Evolutionary conservation across 2,888 invertebrate genomes (phyloP).

Genomic region (Synergus itoensis): DNA sequence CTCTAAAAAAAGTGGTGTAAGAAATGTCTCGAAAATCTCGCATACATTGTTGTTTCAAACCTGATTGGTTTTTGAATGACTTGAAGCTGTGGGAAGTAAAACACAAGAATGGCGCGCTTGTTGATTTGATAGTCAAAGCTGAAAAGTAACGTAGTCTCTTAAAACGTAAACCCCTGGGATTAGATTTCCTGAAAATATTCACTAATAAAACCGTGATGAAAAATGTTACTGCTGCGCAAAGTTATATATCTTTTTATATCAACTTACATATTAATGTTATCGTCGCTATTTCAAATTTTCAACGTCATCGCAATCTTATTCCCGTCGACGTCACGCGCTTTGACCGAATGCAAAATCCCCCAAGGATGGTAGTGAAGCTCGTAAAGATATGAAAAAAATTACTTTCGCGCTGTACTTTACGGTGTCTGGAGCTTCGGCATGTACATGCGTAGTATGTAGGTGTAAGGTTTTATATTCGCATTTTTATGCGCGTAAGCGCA

Average conservation of each 20-base stretch:
- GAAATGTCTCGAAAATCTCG: no score
- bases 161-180: not conserved
- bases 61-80: no score
- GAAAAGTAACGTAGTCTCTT: not conserved
- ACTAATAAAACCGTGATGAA: not conserved
- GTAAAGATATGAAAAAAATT: constrained; percentile 32
- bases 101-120: no score
- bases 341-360: constrained; percentile 29
- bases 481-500: constrained; percentile 23
- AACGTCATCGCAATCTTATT: constrained; percentile 8
- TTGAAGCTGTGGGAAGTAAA: no score
- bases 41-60: no score
- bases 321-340: constrained; percentile 8
- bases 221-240: not conserved
- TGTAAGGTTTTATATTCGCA: constrained; percentile 29
- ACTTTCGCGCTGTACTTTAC: constrained; percentile 32
- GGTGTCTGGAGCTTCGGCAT: constrained; percentile 32
- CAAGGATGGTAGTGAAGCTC: constrained; percentile 29
- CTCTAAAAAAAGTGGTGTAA: no score
- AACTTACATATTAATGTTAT: constrained; percentile 5
- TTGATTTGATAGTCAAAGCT: not conserved
- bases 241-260: not conserved
- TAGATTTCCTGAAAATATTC: not conserved
- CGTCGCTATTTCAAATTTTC: constrained; percentile 9
- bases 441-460: not conserved